A percentile compares a stretch with the other conserved stretches of the same genome.
These are phyloP conservation scores for Aeoliscus strigatus DNA, from an alignment of 2,797 vertebrate genomes.

Conservation along the genomic window DNA sequence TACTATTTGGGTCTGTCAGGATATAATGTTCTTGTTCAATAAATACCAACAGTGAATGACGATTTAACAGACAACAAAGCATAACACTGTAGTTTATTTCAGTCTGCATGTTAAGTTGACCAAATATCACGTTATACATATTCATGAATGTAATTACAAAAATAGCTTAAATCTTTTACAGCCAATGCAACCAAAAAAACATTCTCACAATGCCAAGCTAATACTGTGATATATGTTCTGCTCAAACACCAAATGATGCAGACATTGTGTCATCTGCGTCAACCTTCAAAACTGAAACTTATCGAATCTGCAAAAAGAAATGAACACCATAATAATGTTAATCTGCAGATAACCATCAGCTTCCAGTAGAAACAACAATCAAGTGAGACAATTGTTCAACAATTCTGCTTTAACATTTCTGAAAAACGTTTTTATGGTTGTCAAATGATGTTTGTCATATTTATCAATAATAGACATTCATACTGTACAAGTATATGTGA, in stretches of 20 bases:
- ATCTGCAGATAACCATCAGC: conserved; percentile 57
- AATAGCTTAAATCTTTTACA: conserved; percentile 75
- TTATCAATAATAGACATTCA: conserved; percentile 1
- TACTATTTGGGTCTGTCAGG: not conserved
- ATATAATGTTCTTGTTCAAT: conserved; percentile 3
- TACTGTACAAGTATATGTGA: conserved; percentile 4
- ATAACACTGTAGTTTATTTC: conserved; percentile 55
- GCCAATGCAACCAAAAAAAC: conserved; percentile 66
- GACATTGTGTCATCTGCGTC: conserved; percentile 27
- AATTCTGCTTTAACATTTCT: conserved; percentile 3
- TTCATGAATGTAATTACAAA: conserved; percentile 71
- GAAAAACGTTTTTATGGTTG: conserved; percentile 7
- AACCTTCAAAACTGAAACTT: conserved; percentile 40
- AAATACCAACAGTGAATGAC: conserved; percentile 14
- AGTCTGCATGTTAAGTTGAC: conserved; percentile 64
- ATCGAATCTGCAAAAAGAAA: conserved; percentile 66
- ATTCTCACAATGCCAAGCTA: conserved; percentile 57
- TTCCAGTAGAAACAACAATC: conserved; percentile 35
- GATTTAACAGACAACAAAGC: conserved; percentile 37
- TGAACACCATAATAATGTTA: conserved; percentile 49
- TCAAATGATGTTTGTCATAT: conserved; percentile 4
- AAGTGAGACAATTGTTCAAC: conserved; percentile 7
- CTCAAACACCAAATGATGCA: conserved; percentile 45
- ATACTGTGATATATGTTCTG: conserved; percentile 54
- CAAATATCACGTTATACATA: conserved; percentile 61